Percentiles rank a stretch among this genome's conserved stretches.
Evolutionary conservation across 2,797 vertebrate species (phyloP).

Genomic region (Hypotaenidia philippensis): DNA sequence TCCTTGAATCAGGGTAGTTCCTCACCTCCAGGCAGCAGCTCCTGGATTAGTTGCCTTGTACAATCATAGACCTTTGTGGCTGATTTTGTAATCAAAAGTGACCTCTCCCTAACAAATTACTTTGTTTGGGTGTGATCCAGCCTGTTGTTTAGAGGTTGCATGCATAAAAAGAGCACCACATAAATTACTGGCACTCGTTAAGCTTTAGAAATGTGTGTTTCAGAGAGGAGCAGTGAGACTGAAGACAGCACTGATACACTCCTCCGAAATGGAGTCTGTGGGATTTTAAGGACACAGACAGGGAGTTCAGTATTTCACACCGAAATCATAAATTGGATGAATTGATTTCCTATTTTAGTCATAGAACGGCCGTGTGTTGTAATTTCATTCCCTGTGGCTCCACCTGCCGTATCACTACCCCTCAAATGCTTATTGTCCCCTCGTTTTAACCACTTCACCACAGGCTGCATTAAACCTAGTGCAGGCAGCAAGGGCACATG

Average conservation of each 20-base stretch:
- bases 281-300: background rate
- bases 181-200: background rate
- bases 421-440: conserved; percentile 4
- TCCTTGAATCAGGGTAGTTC: background rate
- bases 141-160: background rate
- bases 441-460: conserved; percentile 27
- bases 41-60: background rate
- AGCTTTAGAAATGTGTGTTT: background rate
- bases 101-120: background rate
- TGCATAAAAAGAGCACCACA: background rate
- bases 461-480: background rate
- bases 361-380: background rate
- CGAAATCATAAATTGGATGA: background rate
- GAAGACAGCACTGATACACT: background rate
- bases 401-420: background rate
- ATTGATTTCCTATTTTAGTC: background rate
- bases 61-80: background rate
- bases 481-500: background rate
- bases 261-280: background rate
- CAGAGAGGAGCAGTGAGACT: background rate
- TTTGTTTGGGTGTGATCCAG: background rate
- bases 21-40: background rate
- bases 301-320: background rate
- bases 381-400: conserved; percentile 13
- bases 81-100: background rate